Evolutionary conservation across 1,140 invertebrate genomes (phyloP).

Genomic region (Cydia fagiglandana): DNA sequence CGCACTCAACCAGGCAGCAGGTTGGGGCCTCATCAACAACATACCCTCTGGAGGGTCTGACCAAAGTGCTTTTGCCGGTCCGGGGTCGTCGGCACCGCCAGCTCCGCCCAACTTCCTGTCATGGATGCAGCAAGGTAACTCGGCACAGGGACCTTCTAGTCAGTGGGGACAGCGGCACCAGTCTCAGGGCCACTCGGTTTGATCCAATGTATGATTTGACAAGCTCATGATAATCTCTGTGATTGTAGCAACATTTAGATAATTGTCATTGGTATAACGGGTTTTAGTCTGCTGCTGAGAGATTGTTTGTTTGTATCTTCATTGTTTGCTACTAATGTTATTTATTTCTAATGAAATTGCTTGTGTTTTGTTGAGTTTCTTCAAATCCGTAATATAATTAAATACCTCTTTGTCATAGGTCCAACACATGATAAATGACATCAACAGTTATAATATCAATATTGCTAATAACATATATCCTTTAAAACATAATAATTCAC

Average conservation of each 20-base stretch:
- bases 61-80: slow-evolving; percentile 70
- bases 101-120: slow-evolving; percentile 79
- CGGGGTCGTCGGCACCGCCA: slow-evolving; percentile 68
- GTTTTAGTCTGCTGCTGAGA: slow-evolving; percentile 67
- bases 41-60: slow-evolving; percentile 81
- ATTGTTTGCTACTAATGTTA: slow-evolving; percentile 74
- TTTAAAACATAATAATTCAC: neutral
- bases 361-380: slow-evolving; percentile 76
- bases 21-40: slow-evolving; percentile 87
- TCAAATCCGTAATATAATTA: slow-evolving; percentile 57
- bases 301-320: slow-evolving; percentile 56
- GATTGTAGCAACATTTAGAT: slow-evolving; percentile 78
- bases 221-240: slow-evolving; percentile 79
- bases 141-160: slow-evolving; percentile 78
- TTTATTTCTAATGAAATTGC: slow-evolving; percentile 76
- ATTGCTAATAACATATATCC: neutral
- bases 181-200: slow-evolving; percentile 77
- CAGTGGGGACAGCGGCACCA: slow-evolving; percentile 76
- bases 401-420: slow-evolving; percentile 24
- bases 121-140: slow-evolving; percentile 81
- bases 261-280: slow-evolving; percentile 74
- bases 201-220: slow-evolving; percentile 69
- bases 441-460: neutral
- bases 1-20: slow-evolving; percentile 87
- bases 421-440: slow-evolving; percentile 1